A percentile compares a stretch with the other conserved stretches of the same genome.
These are phyloP conservation scores for Atethmia centrago DNA, from an alignment of 2,888 invertebrate species.

Conservation along the genomic window DNA sequence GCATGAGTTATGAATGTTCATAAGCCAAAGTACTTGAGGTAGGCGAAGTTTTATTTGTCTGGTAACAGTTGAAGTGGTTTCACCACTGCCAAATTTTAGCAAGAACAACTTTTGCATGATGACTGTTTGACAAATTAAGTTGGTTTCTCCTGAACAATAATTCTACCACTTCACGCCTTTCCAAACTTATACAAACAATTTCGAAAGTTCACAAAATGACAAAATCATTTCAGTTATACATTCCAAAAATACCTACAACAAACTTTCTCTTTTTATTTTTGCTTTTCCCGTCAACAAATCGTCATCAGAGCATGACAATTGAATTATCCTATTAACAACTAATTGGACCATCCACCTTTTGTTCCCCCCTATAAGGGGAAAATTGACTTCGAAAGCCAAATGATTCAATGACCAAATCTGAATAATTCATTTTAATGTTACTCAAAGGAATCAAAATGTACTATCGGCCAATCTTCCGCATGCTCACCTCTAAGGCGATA, in stretches of 20 bases:
- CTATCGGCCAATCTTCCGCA: too few species aligned
- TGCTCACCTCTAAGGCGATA: too few species aligned
- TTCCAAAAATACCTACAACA: slow-evolving; percentile 8
- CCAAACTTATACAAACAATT: not conserved
- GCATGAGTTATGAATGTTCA: not conserved
- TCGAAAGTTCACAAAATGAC: not conserved
- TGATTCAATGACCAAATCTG: slow-evolving; percentile 53
- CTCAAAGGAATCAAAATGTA: slow-evolving; percentile 54
- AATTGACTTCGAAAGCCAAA: slow-evolving; percentile 46
- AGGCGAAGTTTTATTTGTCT: not conserved
- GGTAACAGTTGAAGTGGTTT: not conserved
- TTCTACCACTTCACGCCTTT: not conserved
- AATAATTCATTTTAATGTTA: slow-evolving; percentile 57
- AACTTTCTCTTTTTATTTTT: not conserved
- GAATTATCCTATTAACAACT: slow-evolving; percentile 16
- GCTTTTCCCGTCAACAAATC: not conserved
- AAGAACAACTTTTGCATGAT: not conserved
- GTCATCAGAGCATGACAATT: slow-evolving; percentile 23
- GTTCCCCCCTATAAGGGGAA: slow-evolving; percentile 18
- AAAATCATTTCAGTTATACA: slow-evolving; percentile 7
- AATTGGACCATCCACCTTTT: slow-evolving; percentile 44
- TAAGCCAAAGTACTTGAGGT: not conserved
- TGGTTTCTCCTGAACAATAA: not conserved
- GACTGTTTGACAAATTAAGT: not conserved
- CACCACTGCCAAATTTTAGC: too few species aligned